phyloP scores from a whole-genome alignment of 2,888 invertebrate genomes.

The Ochropacha duplaris region DNA sequence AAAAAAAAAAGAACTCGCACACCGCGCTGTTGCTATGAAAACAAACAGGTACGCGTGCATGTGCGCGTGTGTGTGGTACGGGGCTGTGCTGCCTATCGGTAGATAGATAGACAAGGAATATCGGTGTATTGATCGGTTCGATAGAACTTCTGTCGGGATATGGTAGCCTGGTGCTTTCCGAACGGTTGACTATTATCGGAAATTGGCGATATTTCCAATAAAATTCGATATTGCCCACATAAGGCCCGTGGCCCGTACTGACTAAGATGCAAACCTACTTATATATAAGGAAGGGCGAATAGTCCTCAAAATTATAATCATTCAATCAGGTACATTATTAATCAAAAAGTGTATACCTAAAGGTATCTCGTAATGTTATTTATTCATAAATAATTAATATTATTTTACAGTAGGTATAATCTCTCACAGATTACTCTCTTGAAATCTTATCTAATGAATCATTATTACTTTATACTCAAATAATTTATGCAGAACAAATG shows the following conservation, averaged over 20 bases:
- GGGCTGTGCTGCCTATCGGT: too few species aligned
- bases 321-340: too few species aligned
- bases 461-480: too few species aligned
- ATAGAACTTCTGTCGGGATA: constrained; percentile 45
- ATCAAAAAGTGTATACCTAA: too few species aligned
- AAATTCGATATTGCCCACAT: constrained; percentile 3
- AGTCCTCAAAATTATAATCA: too few species aligned
- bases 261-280: too few species aligned
- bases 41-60: constrained; percentile 8
- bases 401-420: too few species aligned
- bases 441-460: not conserved
- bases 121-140: constrained; percentile 72
- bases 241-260: too few species aligned
- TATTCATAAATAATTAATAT: too few species aligned
- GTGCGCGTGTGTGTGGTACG: constrained; percentile 15
- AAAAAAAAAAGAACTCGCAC: constrained; percentile 1
- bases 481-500: constrained; percentile 16
- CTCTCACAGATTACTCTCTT: too few species aligned
- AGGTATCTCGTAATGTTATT: too few species aligned
- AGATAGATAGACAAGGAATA: constrained; percentile 21
- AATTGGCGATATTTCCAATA: constrained; percentile 69
- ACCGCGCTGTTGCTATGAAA: not conserved
- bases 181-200: constrained; percentile 77
- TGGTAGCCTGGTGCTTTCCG: constrained; percentile 73
- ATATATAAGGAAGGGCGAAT: too few species aligned